Evolutionary conservation across 2,113 vertebrate species (phyloP).

Genomic region (Calidris pugnax): DNA sequence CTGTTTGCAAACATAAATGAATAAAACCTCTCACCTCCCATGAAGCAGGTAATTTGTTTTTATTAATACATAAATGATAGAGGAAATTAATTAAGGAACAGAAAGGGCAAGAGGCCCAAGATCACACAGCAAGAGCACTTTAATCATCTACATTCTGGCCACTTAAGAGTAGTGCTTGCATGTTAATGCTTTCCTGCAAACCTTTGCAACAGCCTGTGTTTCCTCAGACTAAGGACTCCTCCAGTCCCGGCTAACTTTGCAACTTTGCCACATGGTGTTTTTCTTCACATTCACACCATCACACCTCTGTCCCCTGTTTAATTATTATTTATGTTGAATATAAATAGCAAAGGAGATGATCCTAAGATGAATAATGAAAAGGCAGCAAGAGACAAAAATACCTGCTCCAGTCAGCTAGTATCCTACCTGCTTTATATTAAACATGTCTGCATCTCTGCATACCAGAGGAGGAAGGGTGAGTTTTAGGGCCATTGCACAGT

Average conservation of each 20-base stretch:
- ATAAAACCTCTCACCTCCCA: constrained; percentile 37
- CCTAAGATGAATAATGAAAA: constrained; percentile 40
- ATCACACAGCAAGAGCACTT: constrained; percentile 47
- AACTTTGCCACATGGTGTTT: neutral
- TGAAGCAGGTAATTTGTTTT: constrained; percentile 64
- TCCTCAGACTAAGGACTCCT: neutral
- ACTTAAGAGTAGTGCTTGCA: neutral
- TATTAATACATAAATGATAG: constrained; percentile 59
- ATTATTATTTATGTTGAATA: constrained; percentile 59
- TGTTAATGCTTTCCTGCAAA: neutral
- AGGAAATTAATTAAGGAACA: constrained; percentile 65
- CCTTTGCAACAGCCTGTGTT: neutral
- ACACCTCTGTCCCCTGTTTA: constrained; percentile 20
- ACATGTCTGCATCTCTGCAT: neutral
- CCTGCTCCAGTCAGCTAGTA: neutral
- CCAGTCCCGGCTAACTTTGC: neutral
- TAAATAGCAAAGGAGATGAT: constrained; percentile 35
- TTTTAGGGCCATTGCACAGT: constrained; percentile 2
- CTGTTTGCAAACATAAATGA: constrained; percentile 49
- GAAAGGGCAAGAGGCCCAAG: constrained; percentile 50
- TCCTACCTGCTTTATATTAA: neutral
- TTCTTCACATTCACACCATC: neutral
- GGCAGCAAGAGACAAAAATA: constrained; percentile 4
- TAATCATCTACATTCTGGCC: constrained; percentile 33
- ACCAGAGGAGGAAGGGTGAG: neutral